Base-by-base conservation (phyloP, 2,113 vertebrate genomes). In the Oophaga pumilio region DNA sequence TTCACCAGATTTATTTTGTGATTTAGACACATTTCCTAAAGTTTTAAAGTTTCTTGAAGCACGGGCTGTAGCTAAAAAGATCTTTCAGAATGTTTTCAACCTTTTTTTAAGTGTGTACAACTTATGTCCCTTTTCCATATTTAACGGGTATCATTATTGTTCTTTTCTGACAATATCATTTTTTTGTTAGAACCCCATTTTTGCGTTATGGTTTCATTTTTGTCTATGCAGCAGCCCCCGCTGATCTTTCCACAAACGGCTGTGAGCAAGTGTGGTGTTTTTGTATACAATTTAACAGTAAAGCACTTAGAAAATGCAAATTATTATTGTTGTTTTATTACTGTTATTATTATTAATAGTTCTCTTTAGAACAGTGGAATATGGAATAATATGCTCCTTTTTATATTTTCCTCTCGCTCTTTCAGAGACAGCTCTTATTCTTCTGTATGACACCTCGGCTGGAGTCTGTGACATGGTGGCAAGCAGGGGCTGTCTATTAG, bases 381-480 rank as follows among this genome's bases (percentile, higher is more conserved):
- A 64, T 76, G 71, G 80, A 88, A 83, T 88, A 83, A 76, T 83
- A 66, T 76, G 24, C 86, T 83, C 57, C 33, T 68, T 50, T 82
- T 83, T 66, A 74, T 74, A 83, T 76, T 88, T 88, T 74, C 43
- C 81, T 76, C 33, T 43, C 66, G 56, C 60, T 83, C 43, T 33
- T 57, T 76, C 77, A 88, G 64, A 59, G 71, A 88, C 86, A 76
- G 80, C 80, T 83, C 57, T 88, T 83, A 76, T 88, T 83, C 79
- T 83, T n/a, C 57, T 64, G 80, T 83, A n/a, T 76, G 86, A 88
- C 86, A 88, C 80, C 86, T 77, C 86, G 60, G 86, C 71, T 88
- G 86, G 86, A 88, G 79, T 18, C 80, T 64, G 71, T 88, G 86
- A 88, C 81, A 82, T 78, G 80, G 86, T 83, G 71, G 82, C 80